These are phyloP conservation scores for Chrysemys picta DNA, from an alignment of 2,113 vertebrate genomes.

Conservation along the genomic window DNA sequence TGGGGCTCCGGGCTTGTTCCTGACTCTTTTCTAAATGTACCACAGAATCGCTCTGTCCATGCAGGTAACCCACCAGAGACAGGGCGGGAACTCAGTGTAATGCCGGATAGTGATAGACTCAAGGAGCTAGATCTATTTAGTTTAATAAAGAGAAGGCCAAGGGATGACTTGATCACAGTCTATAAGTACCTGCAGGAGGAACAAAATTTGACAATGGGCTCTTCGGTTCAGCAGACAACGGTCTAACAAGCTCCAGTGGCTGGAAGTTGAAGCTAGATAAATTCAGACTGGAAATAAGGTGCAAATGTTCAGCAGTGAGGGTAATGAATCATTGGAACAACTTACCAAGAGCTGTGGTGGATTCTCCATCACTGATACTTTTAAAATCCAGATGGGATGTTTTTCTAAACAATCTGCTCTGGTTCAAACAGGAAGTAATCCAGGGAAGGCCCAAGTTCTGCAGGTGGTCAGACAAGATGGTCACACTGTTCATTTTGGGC, in stretches of 20 bases:
- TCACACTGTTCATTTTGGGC: neutral
- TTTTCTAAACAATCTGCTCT: neutral
- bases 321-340: neutral
- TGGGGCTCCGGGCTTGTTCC: neutral
- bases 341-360: no score
- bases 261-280: neutral
- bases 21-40: neutral
- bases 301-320: neutral
- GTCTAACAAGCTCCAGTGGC: neutral
- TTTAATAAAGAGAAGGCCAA: neutral
- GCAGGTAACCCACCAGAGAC: accelerated
- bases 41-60: accelerated
- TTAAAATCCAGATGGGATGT: neutral
- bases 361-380: neutral
- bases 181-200: neutral
- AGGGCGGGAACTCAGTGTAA: neutral
- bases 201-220: neutral
- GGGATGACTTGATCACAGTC: neutral
- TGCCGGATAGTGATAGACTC: neutral
- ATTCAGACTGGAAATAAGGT: neutral
- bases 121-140: neutral
- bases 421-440: neutral
- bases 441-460: neutral
- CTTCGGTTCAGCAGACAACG: neutral
- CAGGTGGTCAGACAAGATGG: neutral